phyloP scores from a whole-genome alignment of 2,113 vertebrate genomes.

The Empidonax traillii region DNA sequence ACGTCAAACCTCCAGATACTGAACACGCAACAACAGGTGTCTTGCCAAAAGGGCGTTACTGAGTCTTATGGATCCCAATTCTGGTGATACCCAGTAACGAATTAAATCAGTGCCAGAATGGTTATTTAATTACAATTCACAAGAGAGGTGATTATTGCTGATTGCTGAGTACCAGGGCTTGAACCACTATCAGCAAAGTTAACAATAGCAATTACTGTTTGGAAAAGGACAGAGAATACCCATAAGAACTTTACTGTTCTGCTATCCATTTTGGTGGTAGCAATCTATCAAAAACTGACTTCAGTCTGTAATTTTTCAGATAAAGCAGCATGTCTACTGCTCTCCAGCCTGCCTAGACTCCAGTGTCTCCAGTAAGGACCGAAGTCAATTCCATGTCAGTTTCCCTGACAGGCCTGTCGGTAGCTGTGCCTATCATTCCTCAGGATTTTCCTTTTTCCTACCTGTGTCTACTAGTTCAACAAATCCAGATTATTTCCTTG shows the following conservation, averaged over 20 bases:
- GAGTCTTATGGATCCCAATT: neutral
- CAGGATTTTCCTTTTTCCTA: neutral
- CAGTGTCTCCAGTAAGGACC: neutral
- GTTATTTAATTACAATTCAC: neutral
- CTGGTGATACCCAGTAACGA: neutral
- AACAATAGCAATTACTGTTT: neutral
- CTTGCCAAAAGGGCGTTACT: neutral
- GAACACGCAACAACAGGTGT: accelerated
- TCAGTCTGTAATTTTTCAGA: neutral
- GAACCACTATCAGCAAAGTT: neutral
- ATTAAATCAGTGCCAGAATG: neutral
- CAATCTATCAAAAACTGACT: neutral
- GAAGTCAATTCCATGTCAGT: neutral
- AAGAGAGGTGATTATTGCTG: neutral
- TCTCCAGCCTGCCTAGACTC: neutral
- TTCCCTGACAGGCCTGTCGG: neutral
- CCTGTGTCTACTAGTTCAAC: neutral
- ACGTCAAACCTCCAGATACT: neutral
- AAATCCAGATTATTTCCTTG: neutral
- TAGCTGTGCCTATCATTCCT: neutral
- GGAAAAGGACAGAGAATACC: neutral
- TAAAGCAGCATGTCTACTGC: neutral
- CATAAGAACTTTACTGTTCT: neutral
- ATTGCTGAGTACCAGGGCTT: neutral
- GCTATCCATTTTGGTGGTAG: neutral